phyloP scores from a whole-genome alignment of 2,888 invertebrate species.

The Melanotus villosus region DNA sequence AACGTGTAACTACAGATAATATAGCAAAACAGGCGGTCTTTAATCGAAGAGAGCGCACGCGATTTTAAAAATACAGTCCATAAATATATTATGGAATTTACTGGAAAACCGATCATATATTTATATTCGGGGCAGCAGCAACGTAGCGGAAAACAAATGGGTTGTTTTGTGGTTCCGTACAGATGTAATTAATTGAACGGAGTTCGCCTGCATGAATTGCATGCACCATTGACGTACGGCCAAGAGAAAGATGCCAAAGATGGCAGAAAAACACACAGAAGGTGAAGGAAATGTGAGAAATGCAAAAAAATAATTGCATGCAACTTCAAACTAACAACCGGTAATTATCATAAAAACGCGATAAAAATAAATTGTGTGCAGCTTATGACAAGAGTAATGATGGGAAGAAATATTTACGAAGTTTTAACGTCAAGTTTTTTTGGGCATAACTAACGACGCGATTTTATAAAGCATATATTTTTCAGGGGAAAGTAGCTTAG shows the following conservation, averaged over 20 bases:
- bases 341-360: not conserved
- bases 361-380: constrained; percentile 1
- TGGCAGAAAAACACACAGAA: not conserved
- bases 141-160: constrained; percentile 19
- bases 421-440: not conserved
- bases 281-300: not conserved
- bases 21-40: constrained; percentile 10
- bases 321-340: not conserved
- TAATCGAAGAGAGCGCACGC: constrained; percentile 32
- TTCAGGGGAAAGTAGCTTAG: not conserved
- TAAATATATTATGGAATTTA: constrained; percentile 46
- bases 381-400: not conserved
- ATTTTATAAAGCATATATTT: not conserved
- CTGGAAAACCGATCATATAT: constrained; percentile 47
- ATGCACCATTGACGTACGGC: constrained; percentile 16
- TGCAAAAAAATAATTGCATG: constrained; percentile 11
- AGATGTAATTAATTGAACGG: constrained; percentile 32
- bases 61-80: constrained; percentile 41
- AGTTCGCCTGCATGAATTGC: constrained; percentile 2
- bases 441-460: constrained; percentile 1
- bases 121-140: constrained; percentile 43
- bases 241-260: constrained; percentile 20
- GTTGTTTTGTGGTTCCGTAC: constrained; percentile 22
- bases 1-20: constrained; percentile 18
- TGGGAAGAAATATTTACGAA: not conserved